These are phyloP conservation scores for Cydia amplana DNA, from an alignment of 1,140 invertebrate species.

Conservation along the genomic window DNA sequence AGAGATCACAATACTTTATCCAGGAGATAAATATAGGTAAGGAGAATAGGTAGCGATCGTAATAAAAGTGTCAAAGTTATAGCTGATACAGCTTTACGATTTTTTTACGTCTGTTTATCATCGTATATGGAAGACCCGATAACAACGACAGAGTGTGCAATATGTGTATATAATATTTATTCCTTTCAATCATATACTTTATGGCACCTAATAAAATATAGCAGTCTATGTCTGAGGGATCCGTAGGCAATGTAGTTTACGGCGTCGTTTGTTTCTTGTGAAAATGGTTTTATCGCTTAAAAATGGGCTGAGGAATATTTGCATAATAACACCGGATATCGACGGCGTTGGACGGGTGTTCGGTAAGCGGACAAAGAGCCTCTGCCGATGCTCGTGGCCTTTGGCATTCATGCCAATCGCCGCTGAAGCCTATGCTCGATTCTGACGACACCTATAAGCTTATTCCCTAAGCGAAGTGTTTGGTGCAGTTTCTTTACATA, in stretches of 20 bases:
- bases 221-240: neutral
- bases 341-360: neutral
- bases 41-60: constrained; percentile 27
- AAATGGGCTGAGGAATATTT: neutral
- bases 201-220: constrained; percentile 33
- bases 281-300: neutral
- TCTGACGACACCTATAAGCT: constrained; percentile 6
- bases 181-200: constrained; percentile 39
- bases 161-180: constrained; percentile 39
- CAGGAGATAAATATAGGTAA: constrained; percentile 30
- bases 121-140: constrained; percentile 31
- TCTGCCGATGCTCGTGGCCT: constrained; percentile 2
- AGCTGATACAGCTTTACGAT: constrained; percentile 40
- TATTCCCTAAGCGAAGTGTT: neutral
- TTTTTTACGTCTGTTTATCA: constrained; percentile 49
- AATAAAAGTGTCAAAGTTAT: constrained; percentile 45
- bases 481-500: neutral
- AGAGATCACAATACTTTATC: constrained; percentile 34
- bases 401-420: neutral
- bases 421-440: neutral
- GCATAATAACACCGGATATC: neutral
- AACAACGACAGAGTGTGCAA: constrained; percentile 33
- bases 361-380: neutral
- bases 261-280: neutral
- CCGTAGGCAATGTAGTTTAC: neutral